Evolutionary conservation across 2,113 vertebrate species (phyloP).

Genomic region (Lycocorax pyrrhopterus): DNA sequence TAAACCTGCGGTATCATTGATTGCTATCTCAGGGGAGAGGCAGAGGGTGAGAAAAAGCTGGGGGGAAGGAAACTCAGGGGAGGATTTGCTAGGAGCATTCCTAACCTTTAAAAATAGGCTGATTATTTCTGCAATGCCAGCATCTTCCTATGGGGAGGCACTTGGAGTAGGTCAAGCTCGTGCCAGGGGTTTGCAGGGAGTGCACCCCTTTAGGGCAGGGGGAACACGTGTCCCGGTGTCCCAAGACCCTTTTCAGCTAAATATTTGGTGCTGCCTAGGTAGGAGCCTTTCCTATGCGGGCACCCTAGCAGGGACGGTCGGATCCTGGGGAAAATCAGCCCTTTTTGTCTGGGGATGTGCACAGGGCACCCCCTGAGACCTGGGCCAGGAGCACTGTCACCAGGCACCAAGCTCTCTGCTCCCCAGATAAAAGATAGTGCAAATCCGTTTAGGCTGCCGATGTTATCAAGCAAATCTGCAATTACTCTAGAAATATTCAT

Average conservation of each 20-base stretch:
- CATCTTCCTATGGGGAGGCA: not conserved
- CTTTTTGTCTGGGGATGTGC: not conserved
- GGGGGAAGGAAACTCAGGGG: not conserved
- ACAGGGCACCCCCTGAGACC: not conserved
- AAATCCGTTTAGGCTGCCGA: not conserved
- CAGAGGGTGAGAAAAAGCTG: slow-evolving; percentile 41
- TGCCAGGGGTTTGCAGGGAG: not conserved
- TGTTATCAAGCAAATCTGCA: slow-evolving; percentile 9
- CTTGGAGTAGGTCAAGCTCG: not conserved
- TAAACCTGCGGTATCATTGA: slow-evolving; percentile 42
- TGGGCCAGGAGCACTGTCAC: not conserved
- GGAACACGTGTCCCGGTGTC: fast-evolving
- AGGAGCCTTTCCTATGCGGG: not conserved
- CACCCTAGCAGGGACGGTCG: fast-evolving
- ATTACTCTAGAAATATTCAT: slow-evolving; percentile 24
- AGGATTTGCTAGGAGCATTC: not conserved
- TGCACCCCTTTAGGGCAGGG: not conserved
- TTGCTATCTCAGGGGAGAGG: slow-evolving; percentile 43
- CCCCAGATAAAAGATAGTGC: not conserved
- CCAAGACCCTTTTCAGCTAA: not conserved
- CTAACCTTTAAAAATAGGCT: not conserved
- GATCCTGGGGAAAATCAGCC: not conserved
- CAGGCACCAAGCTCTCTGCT: not conserved
- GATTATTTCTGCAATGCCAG: not conserved
- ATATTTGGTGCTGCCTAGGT: not conserved